Base-by-base conservation (phyloP, 37 sponge, comb jelly and placozoan species). In the Chondrilla cf. caribensis region DNA sequence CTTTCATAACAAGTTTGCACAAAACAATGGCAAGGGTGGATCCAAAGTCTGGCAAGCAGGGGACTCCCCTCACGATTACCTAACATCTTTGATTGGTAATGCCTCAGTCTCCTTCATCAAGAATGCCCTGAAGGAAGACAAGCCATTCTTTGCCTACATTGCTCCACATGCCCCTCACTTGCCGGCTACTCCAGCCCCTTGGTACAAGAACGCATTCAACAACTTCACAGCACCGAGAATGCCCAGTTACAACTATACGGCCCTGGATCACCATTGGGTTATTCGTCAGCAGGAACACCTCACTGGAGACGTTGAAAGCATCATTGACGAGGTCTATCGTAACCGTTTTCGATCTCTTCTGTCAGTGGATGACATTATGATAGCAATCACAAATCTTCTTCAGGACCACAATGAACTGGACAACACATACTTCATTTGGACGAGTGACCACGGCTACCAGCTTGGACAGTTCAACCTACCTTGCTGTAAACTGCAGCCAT, bases 391-490 rank as follows among this genome's bases (percentile, higher is more conserved):
- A 1, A 29, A 70, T 0, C 51, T 84, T 24, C 79, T 93, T 14
- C 15, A 79, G 0, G 18, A 90, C 0, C 0, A 89, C 40, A 66
- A 75, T 79, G 71, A 84, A 19, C 60, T 90, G 3, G 78, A 89
- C 38, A 90, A 89, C 77, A 93, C 94, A 26, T 90, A 87, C 47
- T 70, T 93, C 75, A 19, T 90, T 29, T 84, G 54, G 42, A 93
- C 94, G 2, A 93, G 94, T 64, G 94, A 93, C 65, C 94, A 93
- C 78, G 94, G 94, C 22, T 93, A 71, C 67, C 84, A 93, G 32
- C 83, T 93, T 5, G 94, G 94, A 31, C 94, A 93, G 62, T 87
- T 89, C 26, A 47, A 87, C 3, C 72, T 89, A 2, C 94, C 94
- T 9, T 73, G 84, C 39, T 84, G 90, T 60, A 93, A 93, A 43